These are phyloP conservation scores for Apocrypta bakeri DNA, from an alignment of 1,140 invertebrate genomes.

Conservation along the genomic window DNA sequence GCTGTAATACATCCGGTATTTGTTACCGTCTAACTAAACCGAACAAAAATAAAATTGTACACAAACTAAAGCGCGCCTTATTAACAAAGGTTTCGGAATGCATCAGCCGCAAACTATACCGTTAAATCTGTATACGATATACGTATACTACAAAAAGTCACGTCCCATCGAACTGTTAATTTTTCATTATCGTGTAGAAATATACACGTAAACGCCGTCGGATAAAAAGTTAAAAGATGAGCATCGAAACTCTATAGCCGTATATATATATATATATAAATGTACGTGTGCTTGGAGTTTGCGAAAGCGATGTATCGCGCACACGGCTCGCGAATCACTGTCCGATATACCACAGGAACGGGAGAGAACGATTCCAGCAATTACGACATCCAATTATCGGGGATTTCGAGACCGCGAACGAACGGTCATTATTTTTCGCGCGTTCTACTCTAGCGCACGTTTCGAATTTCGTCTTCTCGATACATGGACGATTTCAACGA, in stretches of 20 bases:
- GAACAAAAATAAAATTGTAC: neutral
- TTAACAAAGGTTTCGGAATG: neutral
- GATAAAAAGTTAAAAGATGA: neutral
- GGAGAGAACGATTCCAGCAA: constrained; percentile 32
- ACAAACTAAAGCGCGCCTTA: neutral
- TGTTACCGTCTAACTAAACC: neutral
- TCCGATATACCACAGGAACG: constrained; percentile 6
- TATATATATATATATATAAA: neutral
- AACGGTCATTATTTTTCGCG: constrained; percentile 47
- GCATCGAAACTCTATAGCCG: constrained; percentile 19
- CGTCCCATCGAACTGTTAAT: constrained; percentile 9
- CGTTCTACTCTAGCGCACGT: constrained; percentile 26
- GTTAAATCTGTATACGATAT: too few relatives aligned
- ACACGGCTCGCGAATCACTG: constrained; percentile 31
- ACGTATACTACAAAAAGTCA: too few relatives aligned
- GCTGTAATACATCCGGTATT: neutral
- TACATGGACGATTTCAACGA: too few relatives aligned
- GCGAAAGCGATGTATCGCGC: constrained; percentile 15
- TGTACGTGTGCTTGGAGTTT: neutral
- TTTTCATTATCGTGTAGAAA: neutral
- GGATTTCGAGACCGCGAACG: constrained; percentile 37
- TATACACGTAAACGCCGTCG: neutral
- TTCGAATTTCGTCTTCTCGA: constrained; percentile 28
- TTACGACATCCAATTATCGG: constrained; percentile 47
- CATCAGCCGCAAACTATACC: neutral